Base-by-base conservation (phyloP, 2,113 vertebrate species). In the Hyperopisus bebe region DNA sequence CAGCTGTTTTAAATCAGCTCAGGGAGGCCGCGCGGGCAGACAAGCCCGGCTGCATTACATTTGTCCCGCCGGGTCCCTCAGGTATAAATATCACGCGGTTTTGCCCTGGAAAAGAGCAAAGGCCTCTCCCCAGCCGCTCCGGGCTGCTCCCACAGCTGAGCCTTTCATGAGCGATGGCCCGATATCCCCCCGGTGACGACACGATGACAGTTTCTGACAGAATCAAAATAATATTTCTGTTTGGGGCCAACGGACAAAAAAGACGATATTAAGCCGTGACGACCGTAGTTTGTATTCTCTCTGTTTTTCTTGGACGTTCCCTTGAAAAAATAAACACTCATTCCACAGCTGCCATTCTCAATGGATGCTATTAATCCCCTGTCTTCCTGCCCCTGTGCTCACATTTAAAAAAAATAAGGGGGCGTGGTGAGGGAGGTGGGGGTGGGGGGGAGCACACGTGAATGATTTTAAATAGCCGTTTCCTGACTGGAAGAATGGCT, bases 1-100 rank as follows among this genome's bases (percentile, higher is more conserved):
- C 96, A 97, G 96, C 96, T 97, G 96, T 96, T 97, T 97, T 95
- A 95, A 96, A 96, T 97, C 95, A 97, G 93, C 95, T 94, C 94
- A 90, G 91, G 15, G 95, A 95, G 95, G 95, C 94, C 94, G 95
- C 53, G 82, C 95, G 95, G 85, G 74, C 96, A 15, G 96, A 96
- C 96, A 95, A 93, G 95, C 94, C 95, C 95, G 96, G 93, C 95
- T 83, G 90, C 90, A 90, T 94, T 96, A 94, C 94, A 95, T 95
- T 95, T 95, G 95, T 96, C 95, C 93, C 91, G 91, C 35, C 92
- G 90, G 89, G 91, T 96, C 96, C 93, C 96, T 93, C 0, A 91
- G 93, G 96, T 94, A 89, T 93, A 94, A 95, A 94, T 93, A 95
- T 93, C 96, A 96, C 94, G 94, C 93, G 94, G 95, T 96, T 96